Conservation (phyloP, 2,888 invertebrate species). For the Leptopterna dolabrata region DNA sequence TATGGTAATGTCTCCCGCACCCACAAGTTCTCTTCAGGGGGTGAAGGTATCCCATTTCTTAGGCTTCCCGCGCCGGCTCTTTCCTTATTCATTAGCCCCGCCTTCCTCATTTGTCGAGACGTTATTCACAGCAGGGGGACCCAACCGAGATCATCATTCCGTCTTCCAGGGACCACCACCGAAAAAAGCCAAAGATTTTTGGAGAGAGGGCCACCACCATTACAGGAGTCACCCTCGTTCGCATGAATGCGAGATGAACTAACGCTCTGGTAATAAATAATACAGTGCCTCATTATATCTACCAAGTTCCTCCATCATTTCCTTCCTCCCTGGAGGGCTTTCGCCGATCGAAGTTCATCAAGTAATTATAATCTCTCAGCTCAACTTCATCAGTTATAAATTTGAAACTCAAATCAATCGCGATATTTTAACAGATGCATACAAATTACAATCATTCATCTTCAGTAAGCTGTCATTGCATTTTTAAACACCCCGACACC, state of each 20-base stretch:
- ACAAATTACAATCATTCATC: too few relatives aligned
- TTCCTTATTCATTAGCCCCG: slow-evolving; percentile 46
- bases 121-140: not conserved
- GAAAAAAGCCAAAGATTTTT: not conserved
- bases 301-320: not conserved
- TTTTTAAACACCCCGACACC: too few relatives aligned
- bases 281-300: slow-evolving; percentile 34
- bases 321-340: not conserved
- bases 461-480: too few relatives aligned
- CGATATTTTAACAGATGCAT: too few relatives aligned
- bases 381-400: not conserved
- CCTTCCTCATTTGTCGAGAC: slow-evolving; percentile 38
- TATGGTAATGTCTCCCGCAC: not conserved
- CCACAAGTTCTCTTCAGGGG: not conserved
- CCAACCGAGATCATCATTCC: not conserved
- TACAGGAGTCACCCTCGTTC: slow-evolving; percentile 12
- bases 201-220: not conserved
- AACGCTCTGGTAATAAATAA: slow-evolving; percentile 20
- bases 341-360: not conserved
- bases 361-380: not conserved
- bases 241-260: slow-evolving; percentile 32
- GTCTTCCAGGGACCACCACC: not conserved
- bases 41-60: slow-evolving; percentile 13
- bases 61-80: not conserved
- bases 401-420: too few relatives aligned